These are phyloP conservation scores for Arnoldichthys spilopterus DNA, from an alignment of 2,797 vertebrate genomes.

Conservation along the genomic window DNA sequence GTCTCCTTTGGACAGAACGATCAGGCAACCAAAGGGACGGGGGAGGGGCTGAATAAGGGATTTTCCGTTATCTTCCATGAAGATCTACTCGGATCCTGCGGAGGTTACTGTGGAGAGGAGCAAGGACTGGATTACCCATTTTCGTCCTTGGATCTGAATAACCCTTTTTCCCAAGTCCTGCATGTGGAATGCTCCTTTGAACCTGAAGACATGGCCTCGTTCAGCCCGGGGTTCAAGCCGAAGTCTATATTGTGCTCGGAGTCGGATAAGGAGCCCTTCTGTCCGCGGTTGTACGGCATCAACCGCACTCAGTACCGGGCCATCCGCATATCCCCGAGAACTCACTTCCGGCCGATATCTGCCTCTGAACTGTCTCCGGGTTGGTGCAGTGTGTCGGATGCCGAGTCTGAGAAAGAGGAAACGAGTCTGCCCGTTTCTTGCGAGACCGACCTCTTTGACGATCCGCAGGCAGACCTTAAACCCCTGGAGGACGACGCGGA, in stretches of 20 bases:
- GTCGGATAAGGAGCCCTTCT: constrained; percentile 90
- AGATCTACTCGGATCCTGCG: constrained; percentile 95
- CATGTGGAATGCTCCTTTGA: constrained; percentile 98
- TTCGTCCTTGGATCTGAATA: constrained; percentile 94
- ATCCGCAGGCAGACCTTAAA: constrained; percentile 96
- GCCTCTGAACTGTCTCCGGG: constrained; percentile 96
- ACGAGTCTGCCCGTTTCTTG: constrained; percentile 79
- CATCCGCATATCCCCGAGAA: constrained; percentile 97
- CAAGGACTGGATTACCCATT: constrained; percentile 93
- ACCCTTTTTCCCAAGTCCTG: constrained; percentile 98
- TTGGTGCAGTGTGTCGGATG: constrained; percentile 94
- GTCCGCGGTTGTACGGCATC: constrained; percentile 91
- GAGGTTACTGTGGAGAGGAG: constrained; percentile 91
- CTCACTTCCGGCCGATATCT: constrained; percentile 98
- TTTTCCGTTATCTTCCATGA: constrained; percentile 99
- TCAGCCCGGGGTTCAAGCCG: constrained; percentile 96
- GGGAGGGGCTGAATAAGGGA: constrained; percentile 91
- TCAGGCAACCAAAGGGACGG: constrained; percentile 83
- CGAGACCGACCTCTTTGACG: constrained; percentile 89
- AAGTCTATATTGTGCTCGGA: constrained; percentile 98
- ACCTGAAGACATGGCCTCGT: constrained; percentile 94
- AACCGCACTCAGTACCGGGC: constrained; percentile 97
- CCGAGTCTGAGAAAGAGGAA: constrained; percentile 97
- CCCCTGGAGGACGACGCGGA: constrained; percentile 98
- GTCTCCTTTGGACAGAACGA: constrained; percentile 93